Evolutionary conservation across 2,113 vertebrate species (phyloP).

Genomic region (Pomatostomus ruficeps): DNA sequence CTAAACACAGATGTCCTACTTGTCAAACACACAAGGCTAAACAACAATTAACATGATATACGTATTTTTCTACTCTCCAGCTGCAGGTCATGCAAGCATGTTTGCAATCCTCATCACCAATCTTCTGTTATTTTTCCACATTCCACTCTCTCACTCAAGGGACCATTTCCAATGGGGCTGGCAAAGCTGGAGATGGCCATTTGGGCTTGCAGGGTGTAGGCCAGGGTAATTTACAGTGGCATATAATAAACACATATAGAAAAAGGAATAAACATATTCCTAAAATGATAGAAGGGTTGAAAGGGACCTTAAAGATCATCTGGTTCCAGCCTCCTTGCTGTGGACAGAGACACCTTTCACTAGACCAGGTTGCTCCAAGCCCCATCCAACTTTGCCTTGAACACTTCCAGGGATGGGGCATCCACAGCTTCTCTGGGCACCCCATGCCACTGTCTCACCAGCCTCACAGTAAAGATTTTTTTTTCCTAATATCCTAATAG

Average conservation of each 20-base stretch:
- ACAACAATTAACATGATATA: background rate
- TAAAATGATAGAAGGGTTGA: background rate
- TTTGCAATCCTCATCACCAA: background rate
- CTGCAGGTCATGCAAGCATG: background rate
- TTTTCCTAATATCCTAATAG: background rate
- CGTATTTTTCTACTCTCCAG: background rate
- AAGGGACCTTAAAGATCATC: background rate
- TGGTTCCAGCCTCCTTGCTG: background rate
- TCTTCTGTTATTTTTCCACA: background rate
- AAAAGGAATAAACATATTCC: background rate
- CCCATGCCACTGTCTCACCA: background rate
- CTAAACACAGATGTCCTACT: background rate
- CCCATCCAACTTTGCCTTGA: background rate
- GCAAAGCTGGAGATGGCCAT: background rate
- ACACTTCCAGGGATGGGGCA: background rate
- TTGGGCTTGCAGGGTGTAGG: background rate
- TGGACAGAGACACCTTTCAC: background rate
- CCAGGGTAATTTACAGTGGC: background rate
- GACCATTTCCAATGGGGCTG: background rate
- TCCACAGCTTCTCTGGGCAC: background rate
- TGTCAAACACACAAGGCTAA: background rate
- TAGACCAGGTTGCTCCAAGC: background rate
- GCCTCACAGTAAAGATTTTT: background rate
- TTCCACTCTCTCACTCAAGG: background rate
- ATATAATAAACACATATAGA: background rate